Evolutionary conservation across 2,888 invertebrate species (phyloP).

Genomic region (Chaitophorus viminalis): DNA sequence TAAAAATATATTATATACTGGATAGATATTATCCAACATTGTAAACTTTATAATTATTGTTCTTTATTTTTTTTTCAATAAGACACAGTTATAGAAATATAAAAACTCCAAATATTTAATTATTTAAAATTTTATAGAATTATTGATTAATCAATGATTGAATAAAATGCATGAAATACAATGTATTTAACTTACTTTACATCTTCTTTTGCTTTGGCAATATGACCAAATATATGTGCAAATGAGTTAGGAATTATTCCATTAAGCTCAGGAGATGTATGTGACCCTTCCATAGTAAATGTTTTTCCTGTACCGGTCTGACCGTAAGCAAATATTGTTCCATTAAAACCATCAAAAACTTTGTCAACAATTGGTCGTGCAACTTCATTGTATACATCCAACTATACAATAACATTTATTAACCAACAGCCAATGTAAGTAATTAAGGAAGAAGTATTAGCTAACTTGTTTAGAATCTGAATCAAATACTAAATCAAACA

Average conservation of each 20-base stretch:
- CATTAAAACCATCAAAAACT: conserved; percentile 96
- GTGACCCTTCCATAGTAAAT: conserved; percentile 96
- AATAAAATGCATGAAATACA: background rate
- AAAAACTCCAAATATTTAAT: too few relatives aligned
- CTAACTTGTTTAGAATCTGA: conserved; percentile 82
- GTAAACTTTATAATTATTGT: too few relatives aligned
- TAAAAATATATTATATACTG: background rate
- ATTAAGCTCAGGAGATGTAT: conserved; percentile 85
- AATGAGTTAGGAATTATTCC: conserved; percentile 99
- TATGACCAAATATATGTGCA: conserved; percentile 98
- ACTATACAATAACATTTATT: conserved; percentile 68
- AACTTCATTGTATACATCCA: conserved; percentile 95
- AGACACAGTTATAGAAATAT: too few relatives aligned
- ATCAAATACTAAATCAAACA: conserved; percentile 95
- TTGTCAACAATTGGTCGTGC: conserved; percentile 97
- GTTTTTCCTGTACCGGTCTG: conserved; percentile 99
- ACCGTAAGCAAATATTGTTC: conserved; percentile 89
- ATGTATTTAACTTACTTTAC: conserved; percentile 76
- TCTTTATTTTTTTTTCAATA: too few relatives aligned
- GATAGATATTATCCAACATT: too few relatives aligned
- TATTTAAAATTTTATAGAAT: too few relatives aligned
- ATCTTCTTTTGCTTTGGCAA: conserved; percentile 91
- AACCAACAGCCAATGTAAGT: conserved; percentile 20
- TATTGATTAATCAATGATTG: too few relatives aligned
- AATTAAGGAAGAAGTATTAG: conserved; percentile 9